phyloP scores from a whole-genome alignment of 2,797 vertebrate species.

The Salmo trutta region DNA sequence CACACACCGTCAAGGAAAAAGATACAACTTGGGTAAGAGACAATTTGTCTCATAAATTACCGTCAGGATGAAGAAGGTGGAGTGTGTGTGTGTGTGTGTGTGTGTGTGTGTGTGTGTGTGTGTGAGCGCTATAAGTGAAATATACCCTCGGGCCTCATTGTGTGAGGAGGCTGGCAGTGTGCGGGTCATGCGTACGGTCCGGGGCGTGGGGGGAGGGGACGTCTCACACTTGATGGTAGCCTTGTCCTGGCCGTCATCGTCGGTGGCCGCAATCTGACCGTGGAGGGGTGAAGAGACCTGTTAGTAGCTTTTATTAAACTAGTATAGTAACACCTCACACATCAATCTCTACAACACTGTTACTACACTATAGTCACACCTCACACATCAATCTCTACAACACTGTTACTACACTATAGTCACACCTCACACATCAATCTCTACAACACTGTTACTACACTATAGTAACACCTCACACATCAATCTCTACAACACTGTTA shows the following conservation, averaged over 20 bases:
- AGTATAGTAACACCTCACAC: not conserved
- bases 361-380: no score
- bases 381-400: no score
- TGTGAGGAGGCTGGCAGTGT: constrained; percentile 96
- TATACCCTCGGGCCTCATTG: constrained; percentile 91
- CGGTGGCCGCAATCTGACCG: constrained; percentile 90
- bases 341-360: not conserved
- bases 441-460: not conserved
- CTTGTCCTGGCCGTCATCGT: constrained; percentile 97
- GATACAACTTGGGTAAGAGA: not conserved
- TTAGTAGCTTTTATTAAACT: not conserved
- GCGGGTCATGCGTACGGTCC: constrained; percentile 93
- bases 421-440: not conserved
- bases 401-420: no score
- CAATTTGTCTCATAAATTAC: not conserved
- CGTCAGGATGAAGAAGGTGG: not conserved
- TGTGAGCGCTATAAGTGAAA: not conserved
- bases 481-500: no score
- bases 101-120: no score
- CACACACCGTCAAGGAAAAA: not conserved
- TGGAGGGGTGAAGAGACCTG: not conserved
- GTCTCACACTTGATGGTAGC: constrained; percentile 99
- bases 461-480: no score
- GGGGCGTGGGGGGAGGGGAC: constrained; percentile 93
- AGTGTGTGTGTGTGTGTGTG: not conserved